Evolutionary conservation across 2,797 vertebrate species (phyloP).

Genomic region (Protosalanx chinensis): DNA sequence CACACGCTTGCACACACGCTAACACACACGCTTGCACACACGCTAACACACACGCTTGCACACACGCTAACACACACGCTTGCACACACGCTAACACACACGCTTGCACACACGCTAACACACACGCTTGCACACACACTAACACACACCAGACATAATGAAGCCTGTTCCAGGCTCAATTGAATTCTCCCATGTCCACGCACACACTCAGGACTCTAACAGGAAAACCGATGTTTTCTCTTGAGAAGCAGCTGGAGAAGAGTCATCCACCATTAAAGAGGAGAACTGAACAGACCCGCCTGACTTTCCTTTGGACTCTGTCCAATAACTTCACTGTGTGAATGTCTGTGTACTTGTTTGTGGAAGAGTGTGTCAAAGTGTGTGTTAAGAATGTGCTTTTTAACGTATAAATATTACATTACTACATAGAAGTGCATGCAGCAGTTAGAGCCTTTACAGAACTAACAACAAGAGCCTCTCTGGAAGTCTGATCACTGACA

Average conservation of each 20-base stretch:
- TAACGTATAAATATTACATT: constrained; percentile 81
- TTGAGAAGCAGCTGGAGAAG: constrained; percentile 37
- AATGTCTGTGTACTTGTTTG: neutral
- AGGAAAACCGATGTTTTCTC: constrained; percentile 58
- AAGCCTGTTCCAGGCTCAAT: constrained; percentile 51
- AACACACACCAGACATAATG: constrained; percentile 37
- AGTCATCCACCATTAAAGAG: constrained; percentile 47
- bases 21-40: neutral
- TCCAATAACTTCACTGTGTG: constrained; percentile 58
- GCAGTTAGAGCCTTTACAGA: constrained; percentile 63
- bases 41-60: neutral
- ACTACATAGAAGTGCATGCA: constrained; percentile 75
- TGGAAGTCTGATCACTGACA: constrained; percentile 55
- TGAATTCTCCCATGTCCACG: constrained; percentile 50
- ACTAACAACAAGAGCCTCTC: constrained; percentile 66
- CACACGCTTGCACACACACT: neutral
- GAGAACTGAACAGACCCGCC: constrained; percentile 42
- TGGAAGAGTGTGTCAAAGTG: constrained; percentile 41
- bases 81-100: neutral
- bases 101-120: neutral
- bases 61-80: neutral
- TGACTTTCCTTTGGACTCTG: constrained; percentile 65
- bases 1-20: too few species aligned
- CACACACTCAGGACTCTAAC: constrained; percentile 55
- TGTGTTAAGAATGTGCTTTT: constrained; percentile 62